Evolutionary conservation across 1,140 invertebrate genomes (phyloP).

Genomic region (Trichoplusia ni): DNA sequence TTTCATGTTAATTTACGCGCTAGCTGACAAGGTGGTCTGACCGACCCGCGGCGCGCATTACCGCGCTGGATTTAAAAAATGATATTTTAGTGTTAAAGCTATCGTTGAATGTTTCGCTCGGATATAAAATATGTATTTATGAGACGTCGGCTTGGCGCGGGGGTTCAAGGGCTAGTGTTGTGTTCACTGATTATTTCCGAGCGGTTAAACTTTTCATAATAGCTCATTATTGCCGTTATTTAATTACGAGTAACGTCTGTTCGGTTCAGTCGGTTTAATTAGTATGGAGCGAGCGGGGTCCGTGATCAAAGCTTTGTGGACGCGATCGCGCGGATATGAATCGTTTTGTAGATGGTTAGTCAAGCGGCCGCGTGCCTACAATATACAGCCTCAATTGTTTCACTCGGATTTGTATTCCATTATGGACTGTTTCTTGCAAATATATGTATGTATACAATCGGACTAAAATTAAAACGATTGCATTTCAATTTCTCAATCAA

Average conservation of each 20-base stretch:
- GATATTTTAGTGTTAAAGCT: constrained; percentile 75
- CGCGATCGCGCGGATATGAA: constrained; percentile 47
- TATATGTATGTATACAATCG: too few species aligned
- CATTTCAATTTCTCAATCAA: too few species aligned
- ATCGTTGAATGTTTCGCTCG: constrained; percentile 50
- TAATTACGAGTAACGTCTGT: constrained; percentile 51
- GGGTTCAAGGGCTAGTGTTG: constrained; percentile 35
- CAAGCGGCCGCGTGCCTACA: neutral
- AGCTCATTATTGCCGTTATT: constrained; percentile 55
- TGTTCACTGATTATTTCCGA: constrained; percentile 52
- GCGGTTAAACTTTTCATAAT: constrained; percentile 54
- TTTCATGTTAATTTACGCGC: constrained; percentile 77
- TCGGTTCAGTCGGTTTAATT: constrained; percentile 53
- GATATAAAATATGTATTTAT: constrained; percentile 56
- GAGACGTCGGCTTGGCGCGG: constrained; percentile 31
- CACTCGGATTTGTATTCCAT: neutral
- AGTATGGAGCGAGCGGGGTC: constrained; percentile 38
- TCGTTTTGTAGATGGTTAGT: constrained; percentile 31
- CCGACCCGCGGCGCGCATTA: constrained; percentile 40
- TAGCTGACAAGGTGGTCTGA: constrained; percentile 72
- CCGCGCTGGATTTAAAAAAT: constrained; percentile 59
- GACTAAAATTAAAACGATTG: too few species aligned
- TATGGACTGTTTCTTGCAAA: neutral
- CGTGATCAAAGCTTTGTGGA: constrained; percentile 62
- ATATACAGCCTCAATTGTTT: neutral